Evolutionary conservation across 2,797 vertebrate genomes (phyloP).

Genomic region (Anableps anableps): DNA sequence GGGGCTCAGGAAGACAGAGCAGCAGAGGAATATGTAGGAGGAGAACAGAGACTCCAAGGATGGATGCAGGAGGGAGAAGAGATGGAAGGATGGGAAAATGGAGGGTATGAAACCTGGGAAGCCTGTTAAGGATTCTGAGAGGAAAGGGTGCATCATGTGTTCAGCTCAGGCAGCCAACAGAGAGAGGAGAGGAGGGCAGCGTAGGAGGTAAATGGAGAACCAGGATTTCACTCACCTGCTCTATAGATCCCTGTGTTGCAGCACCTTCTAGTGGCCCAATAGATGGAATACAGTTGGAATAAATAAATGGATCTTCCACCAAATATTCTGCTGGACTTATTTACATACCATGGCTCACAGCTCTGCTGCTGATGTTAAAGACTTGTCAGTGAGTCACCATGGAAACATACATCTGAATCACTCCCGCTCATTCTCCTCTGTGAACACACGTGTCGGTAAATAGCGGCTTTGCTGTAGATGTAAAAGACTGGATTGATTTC

Average conservation of each 20-base stretch:
- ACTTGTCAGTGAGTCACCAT: not conserved
- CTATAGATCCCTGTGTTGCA: slow-evolving; percentile 4
- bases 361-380: not conserved
- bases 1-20: slow-evolving; percentile 3
- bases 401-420: not conserved
- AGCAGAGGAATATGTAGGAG: slow-evolving; percentile 16
- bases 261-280: slow-evolving; percentile 7
- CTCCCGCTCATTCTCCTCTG: not conserved
- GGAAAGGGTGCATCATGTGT: slow-evolving; percentile 29
- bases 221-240: slow-evolving; percentile 21
- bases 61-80: slow-evolving; percentile 10
- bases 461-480: not conserved
- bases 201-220: not conserved
- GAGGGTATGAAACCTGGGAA: not conserved
- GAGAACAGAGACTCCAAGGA: slow-evolving; percentile 37
- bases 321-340: not conserved
- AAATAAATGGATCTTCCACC: not conserved
- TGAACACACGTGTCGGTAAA: not conserved
- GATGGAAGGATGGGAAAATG: not conserved
- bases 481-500: not conserved
- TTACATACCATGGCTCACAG: not conserved
- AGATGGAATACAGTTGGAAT: not conserved
- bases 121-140: slow-evolving; percentile 43
- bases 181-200: slow-evolving; percentile 1
- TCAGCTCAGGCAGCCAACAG: slow-evolving; percentile 51